These are phyloP conservation scores for Boleophthalmus pectinirostris DNA, from an alignment of 2,113 vertebrate genomes.

Conservation along the genomic window DNA sequence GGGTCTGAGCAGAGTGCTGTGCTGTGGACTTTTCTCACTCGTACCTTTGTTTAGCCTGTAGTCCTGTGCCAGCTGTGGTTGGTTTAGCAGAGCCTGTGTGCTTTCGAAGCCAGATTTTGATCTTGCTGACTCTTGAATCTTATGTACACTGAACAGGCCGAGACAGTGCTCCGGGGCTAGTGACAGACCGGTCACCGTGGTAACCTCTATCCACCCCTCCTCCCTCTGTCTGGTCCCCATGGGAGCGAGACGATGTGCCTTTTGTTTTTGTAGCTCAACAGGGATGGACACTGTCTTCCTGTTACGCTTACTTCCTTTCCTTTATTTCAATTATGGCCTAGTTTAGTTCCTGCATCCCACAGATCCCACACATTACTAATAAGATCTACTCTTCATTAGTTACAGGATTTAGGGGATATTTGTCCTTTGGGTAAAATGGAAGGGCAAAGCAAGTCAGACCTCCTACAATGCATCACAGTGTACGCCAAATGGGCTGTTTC, in stretches of 20 bases:
- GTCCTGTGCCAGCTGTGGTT: slow-evolving; percentile 59
- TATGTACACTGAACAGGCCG: slow-evolving; percentile 51
- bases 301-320: slow-evolving; percentile 48
- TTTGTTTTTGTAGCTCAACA: slow-evolving; percentile 37
- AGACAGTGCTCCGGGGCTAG: slow-evolving; percentile 33
- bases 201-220: slow-evolving; percentile 19
- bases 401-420: background rate
- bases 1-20: slow-evolving; percentile 45
- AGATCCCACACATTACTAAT: slow-evolving; percentile 21
- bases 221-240: slow-evolving; percentile 17
- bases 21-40: slow-evolving; percentile 43
- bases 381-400: slow-evolving; percentile 40
- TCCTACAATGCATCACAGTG: background rate
- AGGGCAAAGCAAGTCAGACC: background rate
- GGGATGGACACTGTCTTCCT: slow-evolving; percentile 45
- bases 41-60: slow-evolving; percentile 41
- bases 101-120: slow-evolving; percentile 63
- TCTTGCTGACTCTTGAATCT: slow-evolving; percentile 68
- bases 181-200: slow-evolving; percentile 44
- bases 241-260: slow-evolving; percentile 38
- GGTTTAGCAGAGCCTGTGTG: slow-evolving; percentile 65
- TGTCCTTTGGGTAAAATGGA: background rate
- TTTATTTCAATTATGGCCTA: slow-evolving; percentile 52
- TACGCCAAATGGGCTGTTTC: background rate
- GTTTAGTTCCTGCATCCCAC: slow-evolving; percentile 36